A percentile compares a stretch with the other conserved stretches of the same genome.
Evolutionary conservation across 2,888 invertebrate species (phyloP).

Genomic region (Germaria angustata): DNA sequence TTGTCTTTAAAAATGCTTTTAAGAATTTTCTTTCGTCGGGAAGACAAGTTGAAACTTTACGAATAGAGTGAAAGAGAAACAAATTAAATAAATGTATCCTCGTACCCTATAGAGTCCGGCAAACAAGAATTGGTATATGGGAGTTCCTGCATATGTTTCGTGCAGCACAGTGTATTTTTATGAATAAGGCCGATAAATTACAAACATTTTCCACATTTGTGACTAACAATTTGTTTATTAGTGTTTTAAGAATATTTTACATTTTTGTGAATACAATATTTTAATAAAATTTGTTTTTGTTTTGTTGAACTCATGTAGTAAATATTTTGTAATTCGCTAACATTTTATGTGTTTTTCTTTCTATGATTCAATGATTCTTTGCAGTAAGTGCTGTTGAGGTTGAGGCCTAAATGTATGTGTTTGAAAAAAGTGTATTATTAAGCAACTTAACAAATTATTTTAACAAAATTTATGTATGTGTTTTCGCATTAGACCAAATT

Average conservation of each 20-base stretch:
- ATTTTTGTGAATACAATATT: neutral
- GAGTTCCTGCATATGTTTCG: too few relatives aligned
- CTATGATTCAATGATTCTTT: slow-evolving; percentile 80
- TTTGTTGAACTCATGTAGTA: slow-evolving; percentile 28
- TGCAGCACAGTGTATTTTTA: too few relatives aligned
- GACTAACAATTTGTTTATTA: slow-evolving; percentile 69
- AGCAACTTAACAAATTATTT: neutral
- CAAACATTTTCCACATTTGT: slow-evolving; percentile 67
- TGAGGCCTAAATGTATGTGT: slow-evolving; percentile 77
- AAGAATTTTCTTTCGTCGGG: too few relatives aligned
- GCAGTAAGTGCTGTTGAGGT: slow-evolving; percentile 80
- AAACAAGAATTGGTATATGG: too few relatives aligned
- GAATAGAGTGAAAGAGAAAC: too few relatives aligned
- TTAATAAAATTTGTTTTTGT: slow-evolving; percentile 5
- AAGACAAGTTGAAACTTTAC: too few relatives aligned
- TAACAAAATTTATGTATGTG: slow-evolving; percentile 5
- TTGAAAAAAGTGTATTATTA: slow-evolving; percentile 51
- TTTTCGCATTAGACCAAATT: too few relatives aligned
- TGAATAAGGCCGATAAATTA: too few relatives aligned
- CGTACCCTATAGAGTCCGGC: too few relatives aligned
- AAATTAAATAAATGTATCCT: too few relatives aligned
- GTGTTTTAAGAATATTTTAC: too few relatives aligned
- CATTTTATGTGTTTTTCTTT: slow-evolving; percentile 69
- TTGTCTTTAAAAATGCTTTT: too few relatives aligned
- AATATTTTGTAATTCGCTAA: slow-evolving; percentile 31